Conservation (phyloP, 2,113 vertebrate genomes). For the Illadopsis cleaveri region DNA sequence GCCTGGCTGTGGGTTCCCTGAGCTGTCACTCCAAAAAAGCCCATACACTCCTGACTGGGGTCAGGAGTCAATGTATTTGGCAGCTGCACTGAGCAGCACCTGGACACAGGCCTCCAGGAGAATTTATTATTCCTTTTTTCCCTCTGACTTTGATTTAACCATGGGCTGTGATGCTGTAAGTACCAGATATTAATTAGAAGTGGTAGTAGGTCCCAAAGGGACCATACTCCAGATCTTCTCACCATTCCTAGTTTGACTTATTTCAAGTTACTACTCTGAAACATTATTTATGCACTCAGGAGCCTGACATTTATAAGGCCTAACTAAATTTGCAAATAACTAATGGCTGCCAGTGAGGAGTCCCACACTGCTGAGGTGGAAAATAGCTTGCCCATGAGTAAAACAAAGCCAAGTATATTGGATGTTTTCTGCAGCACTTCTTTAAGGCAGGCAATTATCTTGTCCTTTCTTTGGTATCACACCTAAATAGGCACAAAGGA, state of each 20-base stretch:
- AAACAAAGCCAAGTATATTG: neutral
- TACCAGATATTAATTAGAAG: conserved; percentile 49
- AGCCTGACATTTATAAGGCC: neutral
- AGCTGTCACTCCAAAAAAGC: accelerated
- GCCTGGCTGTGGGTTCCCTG: neutral
- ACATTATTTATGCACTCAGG: conserved; percentile 27
- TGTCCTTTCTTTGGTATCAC: neutral
- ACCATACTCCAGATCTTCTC: neutral
- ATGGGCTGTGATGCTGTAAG: conserved; percentile 31
- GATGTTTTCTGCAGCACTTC: neutral
- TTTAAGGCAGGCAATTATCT: neutral
- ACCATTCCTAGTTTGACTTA: conserved; percentile 20
- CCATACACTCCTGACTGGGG: accelerated
- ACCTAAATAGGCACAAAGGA: neutral
- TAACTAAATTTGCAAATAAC: conserved; percentile 10
- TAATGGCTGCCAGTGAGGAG: conserved; percentile 28
- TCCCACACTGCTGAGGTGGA: conserved; percentile 21
- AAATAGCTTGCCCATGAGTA: neutral
- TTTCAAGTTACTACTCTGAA: conserved; percentile 13
- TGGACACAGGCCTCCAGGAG: neutral
- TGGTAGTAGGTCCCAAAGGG: conserved; percentile 2
- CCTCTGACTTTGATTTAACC: conserved; percentile 48
- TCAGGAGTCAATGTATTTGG: neutral
- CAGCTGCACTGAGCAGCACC: neutral
- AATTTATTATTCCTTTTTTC: conserved; percentile 10